Evolutionary conservation across 1,140 invertebrate species (phyloP), one percentile per base, ranked within the genome.

Genomic region (Holotrichia oblita): DNA sequence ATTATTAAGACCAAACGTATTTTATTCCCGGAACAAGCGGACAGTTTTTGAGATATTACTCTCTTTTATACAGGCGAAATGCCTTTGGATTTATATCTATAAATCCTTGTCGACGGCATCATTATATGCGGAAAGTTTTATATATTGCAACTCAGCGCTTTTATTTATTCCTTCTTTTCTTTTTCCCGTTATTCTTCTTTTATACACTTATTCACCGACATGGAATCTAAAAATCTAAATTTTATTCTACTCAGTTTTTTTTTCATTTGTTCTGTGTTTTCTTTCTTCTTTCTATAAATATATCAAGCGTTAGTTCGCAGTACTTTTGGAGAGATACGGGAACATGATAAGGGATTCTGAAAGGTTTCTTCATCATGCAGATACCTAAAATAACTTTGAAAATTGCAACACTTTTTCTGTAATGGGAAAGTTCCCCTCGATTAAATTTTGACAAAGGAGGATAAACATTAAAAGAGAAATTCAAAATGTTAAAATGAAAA

Each of bases 101-200:
- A 69, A 69, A 69, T 69, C 61, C 61, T 20, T 69, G 61, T 69
- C 61, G 61, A 69, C 61, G 61, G 61, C 61, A 69, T 69, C 61
- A 69, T 69, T 69, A 69, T 69, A 69, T 69, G 61, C 61, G 61
- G 61, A 69, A 69, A 69, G 61, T 69, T 69, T 69, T 69, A 69
- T 69, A 69, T 69, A 69, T 69, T 34, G 61, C 61, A 69, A 69
- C 61, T 69, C 61, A 69, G 61, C 61, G 61, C 61, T 69, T 69
- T 69, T 69, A 69, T 69, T 69, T 69, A 55, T 55, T 55, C 48
- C 17, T 55, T 55, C 48, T 55, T 55, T 69, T 69, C 61, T 27
- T 34, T 24, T 24, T 27, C 22, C 20, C 10, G 3, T 34, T 34
- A 14, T 34, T 24, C 61, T 69, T 69, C 22, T 17, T 69, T 55